A percentile compares a stretch with the other conserved stretches of the same genome.
Conservation (phyloP, 2,797 vertebrate genomes). For the Lepilemur ruficaudatus region DNA sequence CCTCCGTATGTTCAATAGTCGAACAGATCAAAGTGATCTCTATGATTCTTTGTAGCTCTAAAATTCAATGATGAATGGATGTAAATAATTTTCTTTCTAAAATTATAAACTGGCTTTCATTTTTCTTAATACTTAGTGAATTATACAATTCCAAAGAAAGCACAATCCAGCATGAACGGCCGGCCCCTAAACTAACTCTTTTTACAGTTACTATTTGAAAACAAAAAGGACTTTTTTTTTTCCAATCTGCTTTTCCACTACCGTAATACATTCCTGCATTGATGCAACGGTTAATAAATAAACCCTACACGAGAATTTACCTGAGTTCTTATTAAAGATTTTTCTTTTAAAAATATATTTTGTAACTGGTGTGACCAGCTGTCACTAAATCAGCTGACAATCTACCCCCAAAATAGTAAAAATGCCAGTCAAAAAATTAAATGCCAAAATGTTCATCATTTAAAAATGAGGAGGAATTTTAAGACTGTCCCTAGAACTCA, state of each 20-base stretch:
- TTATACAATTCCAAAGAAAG: background rate
- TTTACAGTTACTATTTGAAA: background rate
- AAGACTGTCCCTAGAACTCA: background rate
- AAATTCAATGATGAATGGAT: background rate
- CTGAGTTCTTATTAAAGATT: background rate
- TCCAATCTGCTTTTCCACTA: background rate
- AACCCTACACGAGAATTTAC: background rate
- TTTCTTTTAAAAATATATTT: background rate
- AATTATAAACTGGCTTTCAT: background rate
- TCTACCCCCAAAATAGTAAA: background rate
- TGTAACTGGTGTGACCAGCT: background rate
- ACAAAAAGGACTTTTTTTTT: background rate
- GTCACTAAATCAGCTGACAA: background rate
- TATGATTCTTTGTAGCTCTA: background rate
- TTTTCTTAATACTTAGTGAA: background rate
- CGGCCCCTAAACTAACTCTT: background rate
- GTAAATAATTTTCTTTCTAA: background rate
- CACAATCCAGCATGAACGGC: background rate
- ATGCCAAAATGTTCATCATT: background rate
- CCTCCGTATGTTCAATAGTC: background rate
- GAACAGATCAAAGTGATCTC: background rate
- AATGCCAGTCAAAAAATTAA: background rate
- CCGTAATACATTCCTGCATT: background rate
- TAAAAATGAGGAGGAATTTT: constrained; percentile 30
- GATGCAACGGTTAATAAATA: background rate